Evolutionary conservation across 1,140 invertebrate species (phyloP), one percentile per base, ranked within the genome.

Genomic region (Brachionus plicatilis): DNA sequence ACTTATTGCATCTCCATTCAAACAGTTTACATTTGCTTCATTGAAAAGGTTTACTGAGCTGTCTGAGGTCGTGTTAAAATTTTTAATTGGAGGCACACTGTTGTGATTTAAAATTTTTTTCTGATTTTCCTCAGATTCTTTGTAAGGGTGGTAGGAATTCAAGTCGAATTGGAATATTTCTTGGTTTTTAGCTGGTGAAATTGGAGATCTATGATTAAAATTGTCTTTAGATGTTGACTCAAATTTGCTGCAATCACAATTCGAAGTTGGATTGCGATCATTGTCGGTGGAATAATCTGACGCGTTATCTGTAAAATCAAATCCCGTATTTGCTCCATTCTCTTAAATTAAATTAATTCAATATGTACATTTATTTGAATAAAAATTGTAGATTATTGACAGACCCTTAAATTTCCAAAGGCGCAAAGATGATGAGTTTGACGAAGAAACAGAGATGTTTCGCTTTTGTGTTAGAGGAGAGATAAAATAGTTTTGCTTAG

Each of bases 251-350:
- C 72, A 47, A 17, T 82, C 79, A 45, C 43, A 60, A 47, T 82
- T 82, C 14, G 79, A 82, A 47, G 20, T 41, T n/a, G 20, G 53
- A 33, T 24, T 82, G 17, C 72, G 43, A 6, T 82, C 79, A 27
- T 65, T 65, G n/a, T 82, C 79, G n/a, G 41, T 82, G 7, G 79
- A 82, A 82, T 65, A 65, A 41, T 65, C 79, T 3, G 79, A 82
- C 2, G 65, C 50, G 29, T 82, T 80, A 20, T 80, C 76, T 3
- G 70, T 17, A 43, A 75, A 12, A 37, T 76, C 72, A 8, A 47
- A 27, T 50, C 20, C 72, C n/a, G 20, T 12, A 29, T 50, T 76
- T 53, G 17, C 7, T 27, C 20, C 33, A 76, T 47, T 50, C 14
- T 76, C 72, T 76, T 41, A n/a, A 47, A 37, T 37, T 37, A 60